phyloP scores from a whole-genome alignment of 2,113 vertebrate species.

The Polyodon spathula region DNA sequence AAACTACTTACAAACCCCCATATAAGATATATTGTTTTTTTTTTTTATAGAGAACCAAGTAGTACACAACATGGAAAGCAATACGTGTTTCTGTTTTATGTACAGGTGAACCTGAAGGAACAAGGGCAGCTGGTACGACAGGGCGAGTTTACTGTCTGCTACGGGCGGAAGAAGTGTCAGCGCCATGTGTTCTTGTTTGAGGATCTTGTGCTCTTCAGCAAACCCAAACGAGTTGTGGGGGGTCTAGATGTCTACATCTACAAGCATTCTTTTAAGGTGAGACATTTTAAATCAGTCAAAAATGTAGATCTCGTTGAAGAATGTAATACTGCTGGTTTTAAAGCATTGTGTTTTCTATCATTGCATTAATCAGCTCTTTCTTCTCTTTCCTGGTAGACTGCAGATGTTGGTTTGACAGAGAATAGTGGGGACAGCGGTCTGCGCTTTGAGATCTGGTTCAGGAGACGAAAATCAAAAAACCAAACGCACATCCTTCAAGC shows the following conservation, averaged over 20 bases:
- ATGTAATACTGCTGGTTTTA: no score
- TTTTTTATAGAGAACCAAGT: no score
- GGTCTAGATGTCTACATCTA: conserved; percentile 69
- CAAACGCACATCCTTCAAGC: conserved; percentile 71
- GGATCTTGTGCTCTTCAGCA: conserved; percentile 78
- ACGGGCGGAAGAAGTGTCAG: conserved; percentile 64
- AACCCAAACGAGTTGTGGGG: conserved; percentile 64
- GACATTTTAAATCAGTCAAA: background rate
- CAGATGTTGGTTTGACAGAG: conserved; percentile 75
- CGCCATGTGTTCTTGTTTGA: conserved; percentile 75
- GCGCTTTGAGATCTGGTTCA: conserved; percentile 81
- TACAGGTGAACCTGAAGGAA: conserved; percentile 77
- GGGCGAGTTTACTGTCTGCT: conserved; percentile 67
- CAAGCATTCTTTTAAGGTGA: conserved; percentile 77
- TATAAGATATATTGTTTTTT: no score
- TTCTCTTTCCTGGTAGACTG: conserved; percentile 54
- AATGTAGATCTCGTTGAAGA: no score
- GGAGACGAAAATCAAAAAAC: conserved; percentile 68
- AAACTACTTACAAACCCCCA: no score
- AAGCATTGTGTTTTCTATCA: background rate
- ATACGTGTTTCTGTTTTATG: background rate
- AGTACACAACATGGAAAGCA: no score
- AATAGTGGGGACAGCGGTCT: conserved; percentile 61
- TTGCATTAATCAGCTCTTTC: background rate
- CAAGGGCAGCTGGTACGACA: conserved; percentile 76